phyloP scores from a whole-genome alignment of 2,888 invertebrate species.

The Sturmia bella region DNA sequence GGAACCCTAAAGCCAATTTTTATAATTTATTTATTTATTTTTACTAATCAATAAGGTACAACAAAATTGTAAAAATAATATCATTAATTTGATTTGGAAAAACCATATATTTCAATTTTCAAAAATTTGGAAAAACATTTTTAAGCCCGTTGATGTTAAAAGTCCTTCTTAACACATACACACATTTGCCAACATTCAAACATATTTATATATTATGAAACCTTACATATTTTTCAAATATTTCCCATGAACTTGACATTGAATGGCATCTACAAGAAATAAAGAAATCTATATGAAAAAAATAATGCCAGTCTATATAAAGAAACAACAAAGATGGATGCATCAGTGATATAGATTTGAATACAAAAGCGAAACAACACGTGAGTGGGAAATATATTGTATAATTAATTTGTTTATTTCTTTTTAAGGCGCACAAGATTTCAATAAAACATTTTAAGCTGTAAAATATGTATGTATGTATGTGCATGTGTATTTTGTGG shows the following conservation, averaged over 20 bases:
- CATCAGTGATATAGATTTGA: conserved; percentile 21
- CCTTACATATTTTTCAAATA: conserved; percentile 31
- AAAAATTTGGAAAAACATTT: no score
- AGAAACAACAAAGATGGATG: conserved; percentile 11
- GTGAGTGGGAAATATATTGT: conserved; percentile 36
- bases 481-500: no score
- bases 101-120: no score
- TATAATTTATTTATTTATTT: no score
- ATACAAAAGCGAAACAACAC: conserved; percentile 36
- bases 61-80: background rate
- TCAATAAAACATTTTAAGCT: background rate
- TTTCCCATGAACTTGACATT: conserved; percentile 57
- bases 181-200: background rate
- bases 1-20: no score
- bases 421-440: conserved; percentile 18
- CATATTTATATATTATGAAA: background rate
- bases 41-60: no score
- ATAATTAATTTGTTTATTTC: conserved; percentile 36
- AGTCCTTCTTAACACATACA: background rate
- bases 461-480: background rate
- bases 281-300: conserved; percentile 28
- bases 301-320: conserved; percentile 6
- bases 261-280: conserved; percentile 55
- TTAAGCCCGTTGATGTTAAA: no score
- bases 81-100: no score